Evolutionary conservation across 2,797 vertebrate genomes (phyloP).

Genomic region (Euphonia xanthogaster): DNA sequence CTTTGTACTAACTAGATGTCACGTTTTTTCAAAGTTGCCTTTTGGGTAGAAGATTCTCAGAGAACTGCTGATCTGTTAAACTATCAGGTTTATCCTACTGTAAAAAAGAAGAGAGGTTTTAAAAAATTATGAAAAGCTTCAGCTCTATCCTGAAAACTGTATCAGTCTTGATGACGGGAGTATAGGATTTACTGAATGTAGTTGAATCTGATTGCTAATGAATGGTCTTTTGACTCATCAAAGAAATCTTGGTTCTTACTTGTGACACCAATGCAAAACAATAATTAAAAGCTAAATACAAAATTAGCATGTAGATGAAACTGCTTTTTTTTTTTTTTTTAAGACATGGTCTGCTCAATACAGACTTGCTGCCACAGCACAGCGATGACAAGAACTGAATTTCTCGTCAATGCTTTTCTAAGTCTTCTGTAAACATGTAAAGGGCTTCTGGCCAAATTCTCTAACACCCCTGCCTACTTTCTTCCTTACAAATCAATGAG

Average conservation of each 20-base stretch:
- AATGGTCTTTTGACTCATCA: slow-evolving; percentile 4
- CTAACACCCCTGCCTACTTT: neutral
- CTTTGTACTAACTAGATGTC: slow-evolving; percentile 30
- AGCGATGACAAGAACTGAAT: neutral
- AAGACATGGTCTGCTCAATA: neutral
- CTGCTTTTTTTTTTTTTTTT: neutral
- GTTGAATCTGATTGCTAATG: neutral
- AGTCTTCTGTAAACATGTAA: neutral
- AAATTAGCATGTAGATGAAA: neutral
- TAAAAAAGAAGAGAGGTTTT: neutral
- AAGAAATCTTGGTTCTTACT: neutral
- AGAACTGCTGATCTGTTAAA: slow-evolving; percentile 18
- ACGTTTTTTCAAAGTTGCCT: slow-evolving; percentile 13
- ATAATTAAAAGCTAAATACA: neutral
- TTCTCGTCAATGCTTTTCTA: neutral
- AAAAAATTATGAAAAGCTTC: neutral
- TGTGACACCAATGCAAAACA: neutral
- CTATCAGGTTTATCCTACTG: neutral
- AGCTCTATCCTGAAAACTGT: neutral
- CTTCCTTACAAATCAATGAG: neutral
- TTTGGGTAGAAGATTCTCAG: slow-evolving; percentile 9
- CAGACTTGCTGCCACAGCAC: neutral
- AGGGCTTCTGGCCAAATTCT: neutral
- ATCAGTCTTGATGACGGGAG: neutral
- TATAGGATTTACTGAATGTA: neutral